Percentiles rank a stretch among this genome's conserved stretches.
Evolutionary conservation across 2,888 invertebrate genomes (phyloP).

Genomic region (Dexiosoma caninum): DNA sequence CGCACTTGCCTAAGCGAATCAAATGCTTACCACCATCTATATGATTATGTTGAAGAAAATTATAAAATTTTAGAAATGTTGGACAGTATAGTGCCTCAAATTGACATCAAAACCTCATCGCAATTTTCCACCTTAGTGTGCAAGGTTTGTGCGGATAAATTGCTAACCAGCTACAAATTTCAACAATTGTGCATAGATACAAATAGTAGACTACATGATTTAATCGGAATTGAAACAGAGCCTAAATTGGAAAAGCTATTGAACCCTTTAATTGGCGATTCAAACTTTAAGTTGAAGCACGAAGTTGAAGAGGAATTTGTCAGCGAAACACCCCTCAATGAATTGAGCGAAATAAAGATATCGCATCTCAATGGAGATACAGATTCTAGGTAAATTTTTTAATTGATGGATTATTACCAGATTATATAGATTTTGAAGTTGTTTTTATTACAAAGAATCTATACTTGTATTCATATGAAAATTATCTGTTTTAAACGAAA

Average conservation of each 20-base stretch:
- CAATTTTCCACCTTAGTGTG: slow-evolving; percentile 30
- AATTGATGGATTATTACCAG: too few species aligned
- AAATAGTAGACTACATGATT: slow-evolving; percentile 73
- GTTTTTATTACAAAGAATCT: too few species aligned
- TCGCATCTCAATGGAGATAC: too few species aligned
- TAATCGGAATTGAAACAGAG: slow-evolving; percentile 12
- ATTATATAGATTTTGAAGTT: too few species aligned
- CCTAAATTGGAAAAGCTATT: background rate
- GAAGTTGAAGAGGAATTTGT: background rate
- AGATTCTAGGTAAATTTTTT: too few species aligned
- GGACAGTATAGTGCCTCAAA: slow-evolving; percentile 35
- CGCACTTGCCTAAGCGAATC: slow-evolving; percentile 39
- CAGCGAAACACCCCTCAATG: too few species aligned
- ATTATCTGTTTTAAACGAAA: too few species aligned
- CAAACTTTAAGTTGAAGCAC: background rate
- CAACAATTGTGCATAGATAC: slow-evolving; percentile 78
- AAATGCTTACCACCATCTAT: slow-evolving; percentile 12
- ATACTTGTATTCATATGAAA: too few species aligned
- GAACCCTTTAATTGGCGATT: slow-evolving; percentile 30
- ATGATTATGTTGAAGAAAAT: slow-evolving; percentile 40
- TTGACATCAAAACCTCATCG: slow-evolving; percentile 14
- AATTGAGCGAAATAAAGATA: too few species aligned
- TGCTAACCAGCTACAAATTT: slow-evolving; percentile 79
- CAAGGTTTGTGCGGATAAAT: slow-evolving; percentile 78
- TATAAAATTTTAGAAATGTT: slow-evolving; percentile 46